Evolutionary conservation across 2,888 invertebrate genomes (phyloP).

Genomic region (Phrixothrix hirtus): DNA sequence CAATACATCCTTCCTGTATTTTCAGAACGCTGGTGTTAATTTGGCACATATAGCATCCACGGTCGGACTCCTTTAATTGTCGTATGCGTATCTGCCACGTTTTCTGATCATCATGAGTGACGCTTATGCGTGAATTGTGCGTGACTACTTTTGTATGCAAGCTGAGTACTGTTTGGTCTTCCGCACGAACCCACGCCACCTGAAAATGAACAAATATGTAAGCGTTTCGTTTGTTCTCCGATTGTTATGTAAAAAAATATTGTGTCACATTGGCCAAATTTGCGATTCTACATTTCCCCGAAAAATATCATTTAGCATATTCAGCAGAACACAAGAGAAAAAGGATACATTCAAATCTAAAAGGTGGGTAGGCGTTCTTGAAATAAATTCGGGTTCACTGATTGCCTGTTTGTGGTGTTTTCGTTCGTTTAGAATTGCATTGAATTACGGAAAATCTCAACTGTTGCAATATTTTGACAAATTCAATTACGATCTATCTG

Average conservation of each 20-base stretch:
- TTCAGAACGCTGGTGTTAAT: conserved; percentile 88
- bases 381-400: conserved; percentile 7
- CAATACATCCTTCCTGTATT: conserved; percentile 84
- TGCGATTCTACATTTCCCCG: too few relatives aligned
- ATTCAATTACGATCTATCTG: conserved; percentile 20
- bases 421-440: conserved; percentile 8
- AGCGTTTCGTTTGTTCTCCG: too few relatives aligned
- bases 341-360: background rate
- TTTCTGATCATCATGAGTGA: conserved; percentile 78
- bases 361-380: background rate
- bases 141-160: conserved; percentile 83
- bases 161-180: conserved; percentile 88
- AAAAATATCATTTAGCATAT: background rate
- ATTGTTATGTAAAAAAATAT: too few relatives aligned
- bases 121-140: conserved; percentile 80
- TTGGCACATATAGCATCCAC: conserved; percentile 91
- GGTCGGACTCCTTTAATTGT: conserved; percentile 78
- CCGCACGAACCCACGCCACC: conserved; percentile 89
- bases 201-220: too few relatives aligned
- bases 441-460: conserved; percentile 4
- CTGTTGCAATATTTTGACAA: conserved; percentile 20
- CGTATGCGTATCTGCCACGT: conserved; percentile 87
- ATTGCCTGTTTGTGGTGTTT: conserved; percentile 18
- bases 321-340: background rate
- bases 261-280: too few relatives aligned